phyloP scores from a whole-genome alignment of 2,113 vertebrate species.

The Oreochromis spilurus region DNA sequence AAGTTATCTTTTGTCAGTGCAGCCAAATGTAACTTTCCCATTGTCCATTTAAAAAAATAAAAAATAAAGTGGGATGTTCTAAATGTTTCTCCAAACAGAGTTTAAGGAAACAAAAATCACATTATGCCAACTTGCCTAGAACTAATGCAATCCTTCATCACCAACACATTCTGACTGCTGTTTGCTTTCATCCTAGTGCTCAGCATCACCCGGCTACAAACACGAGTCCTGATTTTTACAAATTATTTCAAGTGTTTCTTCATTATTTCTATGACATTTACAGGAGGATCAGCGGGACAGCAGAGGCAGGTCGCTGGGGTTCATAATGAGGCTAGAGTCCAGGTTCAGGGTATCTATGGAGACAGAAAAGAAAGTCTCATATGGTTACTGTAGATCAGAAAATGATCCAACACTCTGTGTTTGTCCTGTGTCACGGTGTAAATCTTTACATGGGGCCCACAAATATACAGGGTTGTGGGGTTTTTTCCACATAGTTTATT shows the following conservation, averaged over 20 bases:
- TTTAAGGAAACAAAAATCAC: not conserved
- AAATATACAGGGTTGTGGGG: not conserved
- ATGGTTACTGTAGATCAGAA: not conserved
- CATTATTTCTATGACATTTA: not conserved
- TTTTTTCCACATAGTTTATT: accelerated
- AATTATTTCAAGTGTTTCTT: not conserved
- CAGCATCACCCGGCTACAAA: not conserved
- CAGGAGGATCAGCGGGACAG: constrained; percentile 70
- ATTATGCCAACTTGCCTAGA: not conserved
- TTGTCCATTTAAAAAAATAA: not conserved
- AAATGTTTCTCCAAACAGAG: not conserved
- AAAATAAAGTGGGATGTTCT: not conserved
- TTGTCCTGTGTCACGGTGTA: not conserved
- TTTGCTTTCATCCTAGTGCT: not conserved
- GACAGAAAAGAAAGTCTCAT: not conserved
- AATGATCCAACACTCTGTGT: not conserved
- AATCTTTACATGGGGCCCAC: not conserved
- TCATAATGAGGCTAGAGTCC: constrained; percentile 84
- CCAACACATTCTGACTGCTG: not conserved
- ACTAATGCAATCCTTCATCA: not conserved
- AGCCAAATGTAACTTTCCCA: not conserved
- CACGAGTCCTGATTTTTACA: not conserved
- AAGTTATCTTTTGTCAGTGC: not conserved
- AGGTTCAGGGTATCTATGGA: constrained; percentile 83
- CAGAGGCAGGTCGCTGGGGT: constrained; percentile 79